These are phyloP conservation scores for Corythornis madagascariensis DNA, from an alignment of 2,113 vertebrate genomes.

Conservation along the genomic window DNA sequence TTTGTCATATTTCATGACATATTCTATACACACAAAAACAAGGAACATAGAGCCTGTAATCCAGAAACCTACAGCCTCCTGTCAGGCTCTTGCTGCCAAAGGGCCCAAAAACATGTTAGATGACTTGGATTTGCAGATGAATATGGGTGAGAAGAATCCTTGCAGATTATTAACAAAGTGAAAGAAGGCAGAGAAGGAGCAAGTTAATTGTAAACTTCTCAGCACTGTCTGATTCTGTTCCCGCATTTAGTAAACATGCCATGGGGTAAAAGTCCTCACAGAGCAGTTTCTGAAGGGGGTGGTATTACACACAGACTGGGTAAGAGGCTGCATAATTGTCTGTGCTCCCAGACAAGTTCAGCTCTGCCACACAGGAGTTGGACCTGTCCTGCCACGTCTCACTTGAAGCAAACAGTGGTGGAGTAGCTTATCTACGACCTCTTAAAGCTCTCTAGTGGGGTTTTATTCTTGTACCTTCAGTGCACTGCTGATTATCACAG, in stretches of 20 bases:
- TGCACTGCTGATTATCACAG: not conserved
- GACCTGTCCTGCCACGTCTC: no score
- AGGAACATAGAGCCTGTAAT: not conserved
- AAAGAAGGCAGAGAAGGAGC: not conserved
- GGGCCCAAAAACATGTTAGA: not conserved
- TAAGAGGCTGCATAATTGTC: fast-evolving
- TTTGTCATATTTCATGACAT: not conserved
- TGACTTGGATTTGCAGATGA: not conserved
- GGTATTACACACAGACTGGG: no score
- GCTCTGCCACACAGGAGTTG: not conserved
- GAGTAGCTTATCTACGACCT: not conserved
- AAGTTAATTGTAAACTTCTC: not conserved
- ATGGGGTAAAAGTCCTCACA: not conserved
- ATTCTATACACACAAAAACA: not conserved
- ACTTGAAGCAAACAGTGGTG: not conserved
- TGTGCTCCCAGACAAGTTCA: not conserved
- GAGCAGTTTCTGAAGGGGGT: not conserved
- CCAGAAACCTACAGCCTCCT: not conserved
- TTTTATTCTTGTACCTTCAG: not conserved
- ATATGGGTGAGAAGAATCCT: not conserved
- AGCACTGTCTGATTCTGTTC: not conserved
- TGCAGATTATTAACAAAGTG: not conserved
- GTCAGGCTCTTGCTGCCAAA: not conserved
- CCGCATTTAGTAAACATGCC: not conserved
- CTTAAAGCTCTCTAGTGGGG: no score